These are phyloP conservation scores for Xylota segnis DNA, from an alignment of 2,888 invertebrate genomes.

Conservation along the genomic window DNA sequence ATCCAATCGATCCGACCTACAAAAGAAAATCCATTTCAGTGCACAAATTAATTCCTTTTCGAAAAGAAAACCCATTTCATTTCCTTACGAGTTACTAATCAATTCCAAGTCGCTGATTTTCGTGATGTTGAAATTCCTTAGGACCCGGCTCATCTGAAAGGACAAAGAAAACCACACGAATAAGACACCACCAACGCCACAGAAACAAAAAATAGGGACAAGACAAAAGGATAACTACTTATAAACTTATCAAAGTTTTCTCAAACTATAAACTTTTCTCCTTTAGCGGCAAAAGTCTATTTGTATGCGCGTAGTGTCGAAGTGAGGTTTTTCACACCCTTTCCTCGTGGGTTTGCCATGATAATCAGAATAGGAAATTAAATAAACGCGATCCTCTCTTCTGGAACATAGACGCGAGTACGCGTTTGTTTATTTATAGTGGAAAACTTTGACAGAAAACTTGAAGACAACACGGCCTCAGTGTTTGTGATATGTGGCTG, in stretches of 20 bases:
- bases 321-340: slow-evolving; percentile 38
- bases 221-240: slow-evolving; percentile 48
- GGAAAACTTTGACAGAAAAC: slow-evolving; percentile 29
- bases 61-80: slow-evolving; percentile 16
- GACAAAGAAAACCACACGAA: slow-evolving; percentile 36
- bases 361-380: slow-evolving; percentile 59
- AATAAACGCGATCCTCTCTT: slow-evolving; percentile 54
- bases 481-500: slow-evolving; percentile 29
- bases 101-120: slow-evolving; percentile 88
- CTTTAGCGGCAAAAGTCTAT: slow-evolving; percentile 31
- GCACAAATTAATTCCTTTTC: slow-evolving; percentile 13
- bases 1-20: slow-evolving; percentile 84
- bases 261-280: slow-evolving; percentile 35
- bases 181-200: slow-evolving; percentile 7
- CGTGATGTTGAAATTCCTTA: slow-evolving; percentile 88
- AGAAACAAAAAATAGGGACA: slow-evolving; percentile 16
- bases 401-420: slow-evolving; percentile 21
- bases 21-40: slow-evolving; percentile 46
- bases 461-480: background rate
- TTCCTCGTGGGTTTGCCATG: background rate
- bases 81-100: slow-evolving; percentile 88
- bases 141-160: slow-evolving; percentile 88
- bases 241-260: slow-evolving; percentile 44
- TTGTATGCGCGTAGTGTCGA: slow-evolving; percentile 35
- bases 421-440: slow-evolving; percentile 40